phyloP scores from a whole-genome alignment of 2,888 invertebrate species.

The Polietes domitor region DNA sequence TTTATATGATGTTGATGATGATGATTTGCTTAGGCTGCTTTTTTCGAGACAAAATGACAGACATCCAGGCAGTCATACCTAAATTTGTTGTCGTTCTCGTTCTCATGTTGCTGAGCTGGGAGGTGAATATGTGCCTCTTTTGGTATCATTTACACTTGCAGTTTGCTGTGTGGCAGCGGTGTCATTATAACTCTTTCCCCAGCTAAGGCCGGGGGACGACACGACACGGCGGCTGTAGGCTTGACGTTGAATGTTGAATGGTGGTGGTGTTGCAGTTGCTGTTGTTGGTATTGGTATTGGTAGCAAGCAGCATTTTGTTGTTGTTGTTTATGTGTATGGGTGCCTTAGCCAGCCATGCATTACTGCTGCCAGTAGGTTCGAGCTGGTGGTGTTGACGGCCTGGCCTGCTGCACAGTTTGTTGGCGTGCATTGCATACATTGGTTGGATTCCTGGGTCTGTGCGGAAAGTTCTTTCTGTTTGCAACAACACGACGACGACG shows the following conservation, averaged over 20 bases:
- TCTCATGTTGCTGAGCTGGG: too few species aligned
- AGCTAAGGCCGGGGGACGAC: neutral
- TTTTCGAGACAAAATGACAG: conserved; percentile 6
- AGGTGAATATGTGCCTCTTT: conserved; percentile 57
- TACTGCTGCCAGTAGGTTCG: conserved; percentile 63
- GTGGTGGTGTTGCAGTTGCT: neutral
- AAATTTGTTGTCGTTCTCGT: neutral
- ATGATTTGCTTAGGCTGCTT: conserved; percentile 63
- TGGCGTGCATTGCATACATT: conserved; percentile 80
- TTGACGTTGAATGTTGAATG: too few species aligned
- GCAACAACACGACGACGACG: conserved; percentile 2
- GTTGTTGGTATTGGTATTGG: conserved; percentile 22
- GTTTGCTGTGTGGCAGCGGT: conserved; percentile 64
- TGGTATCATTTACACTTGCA: conserved; percentile 67
- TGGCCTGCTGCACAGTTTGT: conserved; percentile 75
- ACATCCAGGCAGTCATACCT: conserved; percentile 3
- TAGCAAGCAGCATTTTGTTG: conserved; percentile 27
- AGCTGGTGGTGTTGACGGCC: conserved; percentile 70
- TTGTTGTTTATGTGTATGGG: conserved; percentile 36
- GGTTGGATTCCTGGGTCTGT: conserved; percentile 76
- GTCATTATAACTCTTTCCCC: conserved; percentile 34
- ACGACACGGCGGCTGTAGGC: neutral
- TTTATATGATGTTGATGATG: too few species aligned
- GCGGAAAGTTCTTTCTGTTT: conserved; percentile 54
- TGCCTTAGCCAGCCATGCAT: conserved; percentile 63